Conservation (phyloP, 2,113 vertebrate species). For the Pluvialis apricaria region DNA sequence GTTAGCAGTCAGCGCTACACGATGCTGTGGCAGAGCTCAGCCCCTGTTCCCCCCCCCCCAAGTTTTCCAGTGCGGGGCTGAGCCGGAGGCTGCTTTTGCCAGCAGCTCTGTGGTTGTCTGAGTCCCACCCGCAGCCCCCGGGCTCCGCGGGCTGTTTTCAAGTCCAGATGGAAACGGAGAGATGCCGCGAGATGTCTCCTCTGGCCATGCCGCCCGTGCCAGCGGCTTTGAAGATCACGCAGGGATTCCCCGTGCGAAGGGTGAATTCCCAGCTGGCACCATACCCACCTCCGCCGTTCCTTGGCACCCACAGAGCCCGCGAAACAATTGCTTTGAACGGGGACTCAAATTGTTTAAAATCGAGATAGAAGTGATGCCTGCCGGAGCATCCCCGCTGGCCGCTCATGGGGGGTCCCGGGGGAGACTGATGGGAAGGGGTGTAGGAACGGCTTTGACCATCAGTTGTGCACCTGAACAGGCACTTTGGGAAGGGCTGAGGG, state of each 20-base stretch:
- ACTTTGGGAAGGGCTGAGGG: not conserved
- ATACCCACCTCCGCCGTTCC: not conserved
- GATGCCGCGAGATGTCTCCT: not conserved
- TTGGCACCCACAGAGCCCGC: not conserved
- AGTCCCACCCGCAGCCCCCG: not conserved
- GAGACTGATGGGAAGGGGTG: not conserved
- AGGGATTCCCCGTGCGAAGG: constrained; percentile 17
- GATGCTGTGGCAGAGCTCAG: not conserved
- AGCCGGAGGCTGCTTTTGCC: not conserved
- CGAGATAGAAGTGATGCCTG: not conserved
- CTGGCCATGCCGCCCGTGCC: not conserved
- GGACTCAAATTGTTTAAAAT: not conserved
- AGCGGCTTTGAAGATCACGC: not conserved
- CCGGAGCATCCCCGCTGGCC: not conserved
- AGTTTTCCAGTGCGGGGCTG: not conserved
- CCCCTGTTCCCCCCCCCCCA: not conserved
- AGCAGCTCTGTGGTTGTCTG: not conserved
- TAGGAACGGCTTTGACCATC: not conserved
- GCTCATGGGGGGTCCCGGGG: not conserved
- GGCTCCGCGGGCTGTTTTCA: not conserved
- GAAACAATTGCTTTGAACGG: not conserved
- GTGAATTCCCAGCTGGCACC: constrained; percentile 51
- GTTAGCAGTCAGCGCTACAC: accelerated
- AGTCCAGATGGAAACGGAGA: not conserved
- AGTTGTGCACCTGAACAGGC: not conserved